Evolutionary conservation across 2,797 vertebrate genomes (phyloP), one percentile per base, ranked within the genome.

Genomic region (Argya squamiceps): DNA sequence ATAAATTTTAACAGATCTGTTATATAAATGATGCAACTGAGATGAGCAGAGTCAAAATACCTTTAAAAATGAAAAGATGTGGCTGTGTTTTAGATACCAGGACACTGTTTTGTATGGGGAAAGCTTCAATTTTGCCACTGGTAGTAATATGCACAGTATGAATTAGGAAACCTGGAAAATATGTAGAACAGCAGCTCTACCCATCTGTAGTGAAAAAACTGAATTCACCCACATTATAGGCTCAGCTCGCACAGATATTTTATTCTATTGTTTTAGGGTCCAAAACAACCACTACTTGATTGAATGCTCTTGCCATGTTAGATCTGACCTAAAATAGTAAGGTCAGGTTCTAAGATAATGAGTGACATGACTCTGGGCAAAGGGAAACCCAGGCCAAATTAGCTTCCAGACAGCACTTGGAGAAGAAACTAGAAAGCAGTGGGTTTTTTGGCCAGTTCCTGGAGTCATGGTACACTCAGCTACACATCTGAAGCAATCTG

Each of bases 1-100:
- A 73, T 96, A 94, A 69, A 65, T 95, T 96, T 93, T 92, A 82
- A 69, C 32, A 53, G 55, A 23, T 81, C 64, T 82, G 30, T 84
- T 78, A 65, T 43, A 65, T 62, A 82, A 81, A 56, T 76, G 67
- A 65, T 69, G 32, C 46, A 74, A 13, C 65, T 55, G 62, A 81
- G 67, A 69, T 59, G 39, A 84, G 50, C 23, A 69, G 39, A 41
- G 41, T 69, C 60, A 65, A 91, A 91, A 71, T 60, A 75, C n/a
- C 60, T 81, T 85, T 74, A 43, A 55, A 96, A 82, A 86, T 49
- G 37, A 68, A 53, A 36, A 81, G 37, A 58, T 71, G 16, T n/a
- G 36, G 3, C 59, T 81, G 50, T 85, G 70, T 30, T 91, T 91
- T 50, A 69, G 67, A 34, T 77, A n/a, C 21, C 0, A 2, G 80